Percentiles rank a stretch among this genome's conserved stretches.
phyloP scores from a whole-genome alignment of 2,797 vertebrate species.

The Enoplosus armatus region DNA sequence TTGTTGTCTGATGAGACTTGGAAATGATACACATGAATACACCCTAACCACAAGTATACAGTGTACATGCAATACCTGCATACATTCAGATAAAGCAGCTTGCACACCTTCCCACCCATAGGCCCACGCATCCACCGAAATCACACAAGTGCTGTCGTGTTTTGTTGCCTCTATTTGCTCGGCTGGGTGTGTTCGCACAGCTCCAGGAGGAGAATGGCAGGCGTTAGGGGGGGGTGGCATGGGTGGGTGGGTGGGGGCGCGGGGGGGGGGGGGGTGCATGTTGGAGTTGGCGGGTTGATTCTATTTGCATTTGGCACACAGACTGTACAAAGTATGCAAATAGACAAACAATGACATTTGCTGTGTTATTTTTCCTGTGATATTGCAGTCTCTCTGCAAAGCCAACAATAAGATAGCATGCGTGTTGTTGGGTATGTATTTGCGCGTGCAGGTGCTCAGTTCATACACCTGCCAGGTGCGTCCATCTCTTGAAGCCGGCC shows the following conservation, averaged over 20 bases:
- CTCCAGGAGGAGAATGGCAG: conserved; percentile 69
- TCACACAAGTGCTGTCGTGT: conserved; percentile 63
- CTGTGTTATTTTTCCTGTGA: conserved; percentile 83
- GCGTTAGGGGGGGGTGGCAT: background rate
- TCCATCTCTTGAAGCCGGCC: conserved; percentile 80
- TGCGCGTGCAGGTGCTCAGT: conserved; percentile 63
- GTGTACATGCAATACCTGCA: conserved; percentile 17
- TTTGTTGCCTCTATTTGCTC: conserved; percentile 76
- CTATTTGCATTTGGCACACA: conserved; percentile 87
- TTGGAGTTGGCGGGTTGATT: conserved; percentile 74
- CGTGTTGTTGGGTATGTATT: conserved; percentile 58
- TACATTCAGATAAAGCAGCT: conserved; percentile 16
- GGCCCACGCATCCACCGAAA: conserved; percentile 49
- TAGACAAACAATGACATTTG: conserved; percentile 83
- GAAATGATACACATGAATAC: conserved; percentile 41
- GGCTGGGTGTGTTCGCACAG: conserved; percentile 74
- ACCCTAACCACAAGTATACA: conserved; percentile 12
- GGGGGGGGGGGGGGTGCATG: conserved; percentile 27
- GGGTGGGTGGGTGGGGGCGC: no score
- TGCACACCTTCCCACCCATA: conserved; percentile 40
- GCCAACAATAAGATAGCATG: conserved; percentile 77
- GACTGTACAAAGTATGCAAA: conserved; percentile 88
- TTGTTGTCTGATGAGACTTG: conserved; percentile 42
- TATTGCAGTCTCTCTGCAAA: conserved; percentile 78
- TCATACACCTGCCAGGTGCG: conserved; percentile 87